Evolutionary conservation across 2,113 vertebrate species (phyloP).

Genomic region (Alexandromys fortis): DNA sequence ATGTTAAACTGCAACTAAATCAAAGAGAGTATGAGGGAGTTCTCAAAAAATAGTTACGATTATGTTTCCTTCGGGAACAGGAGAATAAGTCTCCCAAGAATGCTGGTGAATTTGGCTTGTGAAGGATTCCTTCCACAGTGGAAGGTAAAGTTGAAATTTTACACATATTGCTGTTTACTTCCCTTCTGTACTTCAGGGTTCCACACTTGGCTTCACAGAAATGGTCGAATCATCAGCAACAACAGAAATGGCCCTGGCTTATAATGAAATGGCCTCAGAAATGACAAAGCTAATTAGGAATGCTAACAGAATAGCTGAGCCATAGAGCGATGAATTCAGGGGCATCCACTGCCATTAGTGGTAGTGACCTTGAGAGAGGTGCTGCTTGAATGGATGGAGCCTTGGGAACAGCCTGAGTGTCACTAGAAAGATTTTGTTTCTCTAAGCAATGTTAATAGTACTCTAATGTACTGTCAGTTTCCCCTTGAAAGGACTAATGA

Average conservation of each 20-base stretch:
- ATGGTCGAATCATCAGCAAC: background rate
- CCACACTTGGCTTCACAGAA: background rate
- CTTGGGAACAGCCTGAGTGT: background rate
- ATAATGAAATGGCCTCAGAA: background rate
- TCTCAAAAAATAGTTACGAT: constrained; percentile 40
- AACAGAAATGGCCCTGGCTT: background rate
- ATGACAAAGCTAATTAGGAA: background rate
- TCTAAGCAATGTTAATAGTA: background rate
- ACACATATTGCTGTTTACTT: background rate
- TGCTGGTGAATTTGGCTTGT: background rate
- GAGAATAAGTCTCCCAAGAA: background rate
- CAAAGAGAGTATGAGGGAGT: constrained; percentile 9
- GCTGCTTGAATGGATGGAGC: background rate
- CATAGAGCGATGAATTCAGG: background rate
- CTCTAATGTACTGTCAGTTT: background rate
- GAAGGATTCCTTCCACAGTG: background rate
- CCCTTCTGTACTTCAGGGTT: background rate
- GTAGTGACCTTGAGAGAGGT: background rate
- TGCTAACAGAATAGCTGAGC: background rate
- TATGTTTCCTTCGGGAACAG: constrained; percentile 15
- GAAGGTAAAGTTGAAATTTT: background rate
- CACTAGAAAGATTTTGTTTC: background rate
- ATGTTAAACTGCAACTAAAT: constrained; percentile 18
- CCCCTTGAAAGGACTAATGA: background rate
- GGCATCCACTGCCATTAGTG: background rate